A percentile compares a stretch with the other conserved stretches of the same genome.
phyloP scores from a whole-genome alignment of 2,797 vertebrate species.

The Chrysolophus pictus region DNA sequence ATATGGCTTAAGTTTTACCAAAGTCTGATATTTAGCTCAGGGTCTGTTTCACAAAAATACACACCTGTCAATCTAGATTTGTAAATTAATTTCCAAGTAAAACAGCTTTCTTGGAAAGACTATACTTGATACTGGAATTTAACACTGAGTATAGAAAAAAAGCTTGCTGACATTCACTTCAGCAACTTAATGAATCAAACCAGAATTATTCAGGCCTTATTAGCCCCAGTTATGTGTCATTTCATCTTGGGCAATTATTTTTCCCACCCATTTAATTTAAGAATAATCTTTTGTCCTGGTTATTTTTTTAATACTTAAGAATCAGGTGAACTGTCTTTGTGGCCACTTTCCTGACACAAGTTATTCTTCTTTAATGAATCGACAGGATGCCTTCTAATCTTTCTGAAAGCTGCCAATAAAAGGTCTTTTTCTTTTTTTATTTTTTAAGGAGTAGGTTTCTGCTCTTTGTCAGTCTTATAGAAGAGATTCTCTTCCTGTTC shows the following conservation, averaged over 20 bases:
- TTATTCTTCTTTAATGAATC: slow-evolving; percentile 1
- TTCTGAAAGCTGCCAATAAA: background rate
- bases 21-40: background rate
- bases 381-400: background rate
- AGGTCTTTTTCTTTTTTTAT: accelerated
- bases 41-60: background rate
- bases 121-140: background rate
- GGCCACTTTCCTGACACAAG: background rate
- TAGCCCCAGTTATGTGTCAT: background rate
- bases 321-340: background rate
- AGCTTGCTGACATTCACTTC: background rate
- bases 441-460: slow-evolving; percentile 9
- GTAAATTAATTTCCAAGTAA: slow-evolving; percentile 6
- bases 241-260: slow-evolving; percentile 16
- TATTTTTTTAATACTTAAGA: background rate
- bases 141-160: background rate
- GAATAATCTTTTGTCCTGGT: background rate
- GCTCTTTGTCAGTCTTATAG: slow-evolving; percentile 46
- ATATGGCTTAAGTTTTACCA: background rate
- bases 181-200: slow-evolving; percentile 32
- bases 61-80: background rate
- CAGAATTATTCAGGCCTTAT: slow-evolving; percentile 7
- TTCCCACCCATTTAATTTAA: slow-evolving; percentile 24
- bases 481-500: slow-evolving; percentile 44
- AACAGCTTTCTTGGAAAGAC: background rate